phyloP scores from a whole-genome alignment of 2,888 invertebrate genomes.

The Cryptus armator region DNA sequence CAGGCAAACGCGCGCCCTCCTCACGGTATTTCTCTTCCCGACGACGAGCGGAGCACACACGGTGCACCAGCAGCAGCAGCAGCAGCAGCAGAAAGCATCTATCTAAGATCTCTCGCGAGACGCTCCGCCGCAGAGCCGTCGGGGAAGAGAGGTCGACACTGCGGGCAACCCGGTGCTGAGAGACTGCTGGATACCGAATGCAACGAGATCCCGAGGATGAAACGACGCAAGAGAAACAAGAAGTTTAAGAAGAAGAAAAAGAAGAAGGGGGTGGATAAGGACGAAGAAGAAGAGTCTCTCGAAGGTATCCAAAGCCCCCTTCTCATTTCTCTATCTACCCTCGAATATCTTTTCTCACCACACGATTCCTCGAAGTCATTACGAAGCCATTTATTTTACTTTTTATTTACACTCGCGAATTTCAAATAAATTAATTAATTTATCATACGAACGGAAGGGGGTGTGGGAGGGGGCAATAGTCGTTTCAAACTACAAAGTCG shows the following conservation, averaged over 20 bases:
- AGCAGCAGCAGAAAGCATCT: conserved; percentile 22
- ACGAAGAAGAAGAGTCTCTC: conserved; percentile 32
- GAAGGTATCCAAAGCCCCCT: conserved; percentile 18
- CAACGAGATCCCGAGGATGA: conserved; percentile 38
- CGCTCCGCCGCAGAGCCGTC: conserved; percentile 41
- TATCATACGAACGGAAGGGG: neutral
- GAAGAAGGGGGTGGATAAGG: conserved; percentile 1
- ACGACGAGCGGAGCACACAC: conserved; percentile 13
- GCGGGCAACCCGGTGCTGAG: conserved; percentile 40
- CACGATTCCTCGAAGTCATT: conserved; percentile 52
- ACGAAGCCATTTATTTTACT: conserved; percentile 3
- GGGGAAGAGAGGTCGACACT: conserved; percentile 56
- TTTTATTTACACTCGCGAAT: neutral
- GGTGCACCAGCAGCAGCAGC: neutral
- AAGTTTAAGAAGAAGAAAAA: conserved; percentile 18
- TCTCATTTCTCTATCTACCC: conserved; percentile 50
- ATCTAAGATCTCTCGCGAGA: conserved; percentile 64
- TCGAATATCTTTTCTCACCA: conserved; percentile 32
- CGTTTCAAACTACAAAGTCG: neutral
- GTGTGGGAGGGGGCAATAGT: neutral
- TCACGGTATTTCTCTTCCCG: conserved; percentile 37
- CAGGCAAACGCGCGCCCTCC: conserved; percentile 28
- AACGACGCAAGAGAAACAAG: conserved; percentile 38
- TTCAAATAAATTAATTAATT: conserved; percentile 9
- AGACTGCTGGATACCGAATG: conserved; percentile 52